Evolutionary conservation across 2,113 vertebrate species (phyloP).

Genomic region (Cyprinodon tularosa): DNA sequence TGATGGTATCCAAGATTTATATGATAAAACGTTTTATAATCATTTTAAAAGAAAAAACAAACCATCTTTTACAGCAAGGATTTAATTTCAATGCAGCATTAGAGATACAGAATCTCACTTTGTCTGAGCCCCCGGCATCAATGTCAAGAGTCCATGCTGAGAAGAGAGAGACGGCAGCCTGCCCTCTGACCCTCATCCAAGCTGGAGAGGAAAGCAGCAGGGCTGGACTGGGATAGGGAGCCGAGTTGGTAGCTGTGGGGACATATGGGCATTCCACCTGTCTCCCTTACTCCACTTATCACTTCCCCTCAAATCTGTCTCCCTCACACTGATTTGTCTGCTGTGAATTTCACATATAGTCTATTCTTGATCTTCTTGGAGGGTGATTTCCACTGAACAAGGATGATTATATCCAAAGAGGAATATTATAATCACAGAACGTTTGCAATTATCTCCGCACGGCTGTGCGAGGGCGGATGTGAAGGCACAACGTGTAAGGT

Average conservation of each 20-base stretch:
- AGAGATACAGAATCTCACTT: background rate
- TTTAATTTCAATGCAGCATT: background rate
- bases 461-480: background rate
- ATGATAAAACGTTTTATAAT: background rate
- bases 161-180: slow-evolving; percentile 38
- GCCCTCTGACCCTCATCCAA: slow-evolving; percentile 52
- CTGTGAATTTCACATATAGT: slow-evolving; percentile 1
- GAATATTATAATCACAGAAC: slow-evolving; percentile 32
- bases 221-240: slow-evolving; percentile 23
- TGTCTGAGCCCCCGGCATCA: background rate
- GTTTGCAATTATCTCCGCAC: slow-evolving; percentile 31
- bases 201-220: slow-evolving; percentile 32
- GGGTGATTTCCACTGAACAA: slow-evolving; percentile 28
- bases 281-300: slow-evolving; percentile 49
- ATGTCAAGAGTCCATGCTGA: slow-evolving; percentile 43
- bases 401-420: slow-evolving; percentile 36
- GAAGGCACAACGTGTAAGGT: slow-evolving; percentile 16
- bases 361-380: slow-evolving; percentile 7
- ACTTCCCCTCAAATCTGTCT: slow-evolving; percentile 25
- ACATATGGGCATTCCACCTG: slow-evolving; percentile 60
- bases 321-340: slow-evolving; percentile 20
- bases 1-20: background rate
- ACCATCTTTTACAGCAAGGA: background rate
- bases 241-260: slow-evolving; percentile 11
- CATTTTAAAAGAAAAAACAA: background rate